Base-by-base conservation (phyloP, 2,113 vertebrate species). In the cat (Felis catus) region DNA sequence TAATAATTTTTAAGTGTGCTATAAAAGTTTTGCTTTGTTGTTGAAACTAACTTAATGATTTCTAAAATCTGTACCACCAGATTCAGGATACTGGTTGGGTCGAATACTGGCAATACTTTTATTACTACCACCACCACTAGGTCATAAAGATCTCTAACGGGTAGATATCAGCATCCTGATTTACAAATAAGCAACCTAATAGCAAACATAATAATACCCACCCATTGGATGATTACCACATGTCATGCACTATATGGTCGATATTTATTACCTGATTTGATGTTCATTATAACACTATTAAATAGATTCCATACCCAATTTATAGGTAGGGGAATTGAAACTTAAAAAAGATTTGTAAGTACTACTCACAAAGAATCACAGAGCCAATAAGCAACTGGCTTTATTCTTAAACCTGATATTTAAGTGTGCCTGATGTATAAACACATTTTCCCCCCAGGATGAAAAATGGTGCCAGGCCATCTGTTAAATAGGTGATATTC, bases 401-500 rank as follows among this genome's bases (percentile, higher is more conserved):
- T 45, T 76, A 51, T 36, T 73, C 23, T 78, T 88, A 84, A 87
- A 84, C 55, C 10, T 48, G 3, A 82, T 68, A 68, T 63, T 76
- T 88, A 53, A 39, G 33, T 51, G 4, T 13, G 3, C 41, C 73
- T 74, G 36, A 89, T 14, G 18, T 74, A 27, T 33, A 84, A 76
- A 8, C 10, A 71, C 31, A 2, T 19, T 65, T 68, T 13, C 7
- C 2, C 15, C 79, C 19, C 45, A 87, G 25, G 48, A 81, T 95
- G 5, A 93, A 66, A 91, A 83, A 76, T 27, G 7, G 25, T 48
- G 15, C 41, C 15, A 87, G 48, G 66, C 79, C 90, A 76, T 94
- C 89, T 97, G 55, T 84, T 88, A 83, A 96, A 93, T 10, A 93
- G 87, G 51, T 65, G 65, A 74, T 90, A 65, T 15, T 71, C 65